These are phyloP conservation scores for Microplitis manilae DNA, from an alignment of 2,888 invertebrate genomes.

Conservation along the genomic window DNA sequence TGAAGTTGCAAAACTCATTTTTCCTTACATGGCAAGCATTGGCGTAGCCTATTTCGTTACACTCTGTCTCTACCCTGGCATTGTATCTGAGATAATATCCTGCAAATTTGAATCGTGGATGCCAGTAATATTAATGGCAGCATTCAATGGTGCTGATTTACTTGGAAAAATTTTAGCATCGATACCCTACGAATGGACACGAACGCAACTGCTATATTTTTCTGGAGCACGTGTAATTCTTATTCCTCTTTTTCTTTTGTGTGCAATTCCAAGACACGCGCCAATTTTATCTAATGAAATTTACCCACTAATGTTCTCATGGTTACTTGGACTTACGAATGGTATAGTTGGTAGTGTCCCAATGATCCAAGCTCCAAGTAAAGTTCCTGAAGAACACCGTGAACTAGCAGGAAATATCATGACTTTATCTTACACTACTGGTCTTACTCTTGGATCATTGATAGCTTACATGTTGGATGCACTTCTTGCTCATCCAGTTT, in stretches of 20 bases:
- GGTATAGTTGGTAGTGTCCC: constrained; percentile 93
- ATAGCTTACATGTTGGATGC: constrained; percentile 85
- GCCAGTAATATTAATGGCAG: constrained; percentile 92
- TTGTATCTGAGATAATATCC: constrained; percentile 89
- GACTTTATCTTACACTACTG: constrained; percentile 92
- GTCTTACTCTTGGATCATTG: constrained; percentile 86
- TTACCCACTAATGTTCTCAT: constrained; percentile 79
- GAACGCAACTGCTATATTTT: constrained; percentile 82
- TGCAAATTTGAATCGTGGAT: constrained; percentile 90
- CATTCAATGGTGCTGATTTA: constrained; percentile 90
- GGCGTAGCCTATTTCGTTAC: constrained; percentile 92
- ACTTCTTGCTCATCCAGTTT: constrained; percentile 63
- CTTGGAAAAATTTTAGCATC: constrained; percentile 89
- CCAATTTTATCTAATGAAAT: constrained; percentile 81
- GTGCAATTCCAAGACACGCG: constrained; percentile 83
- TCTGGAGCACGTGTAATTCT: constrained; percentile 82
- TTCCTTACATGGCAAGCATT: constrained; percentile 93
- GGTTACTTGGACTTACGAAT: constrained; percentile 85
- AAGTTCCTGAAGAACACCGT: constrained; percentile 87
- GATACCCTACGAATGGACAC: constrained; percentile 87
- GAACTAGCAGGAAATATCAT: constrained; percentile 94
- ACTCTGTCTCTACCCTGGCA: constrained; percentile 90
- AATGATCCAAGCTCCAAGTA: constrained; percentile 91
- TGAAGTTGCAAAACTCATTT: constrained; percentile 87
- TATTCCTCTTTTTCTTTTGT: constrained; percentile 86